Evolutionary conservation across 2,888 invertebrate genomes (phyloP), one percentile per base, ranked within the genome.

Genomic region (Atethmia centrago): DNA sequence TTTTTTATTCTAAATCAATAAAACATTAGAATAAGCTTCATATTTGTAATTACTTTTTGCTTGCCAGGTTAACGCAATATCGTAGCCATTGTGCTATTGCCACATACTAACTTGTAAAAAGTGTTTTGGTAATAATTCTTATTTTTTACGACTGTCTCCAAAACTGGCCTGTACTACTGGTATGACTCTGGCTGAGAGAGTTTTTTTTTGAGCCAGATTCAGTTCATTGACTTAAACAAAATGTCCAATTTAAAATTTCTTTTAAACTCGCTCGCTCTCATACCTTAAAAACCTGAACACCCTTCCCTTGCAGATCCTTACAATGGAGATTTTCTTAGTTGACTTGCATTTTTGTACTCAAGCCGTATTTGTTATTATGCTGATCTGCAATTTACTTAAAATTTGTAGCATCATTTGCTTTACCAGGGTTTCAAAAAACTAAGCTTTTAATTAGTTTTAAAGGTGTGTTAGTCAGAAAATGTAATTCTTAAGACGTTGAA

Each of bases 321-420:
- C 79, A 76, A 81, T 76, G 68, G 71, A 85, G 74, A 85, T 87
- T 72, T 81, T 85, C 81, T 87, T 74, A 69, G 75, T 85, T 85
- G 85, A 81, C 87, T 85, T 81, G 85, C 87, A 87, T 85, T 87
- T 85, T 85, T 87, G 83, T 87, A 81, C 70, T 77, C 47, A 25
- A 74, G 59, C 61, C 56, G 63, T 56, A 53, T 74, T 80, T 64
- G 47, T 61, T 56, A 79, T 74, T 53, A 71, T 69, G 83, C 75
- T 79, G 75, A 79, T 68, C 74, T 75, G 66, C 74, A 84, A 53
- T 73, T 62, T 73, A 65, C 36, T 53, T 69, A 14, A n/a, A 67
- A 66, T 70, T 79, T 72, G 79, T 59, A 25, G 55, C 31, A 45
- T n/a, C 28, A 10, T 74, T 80, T 42, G 56, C n/a, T 40, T 62